Conservation (phyloP, 1,140 invertebrate species). For the Drosophila navojoa region DNA sequence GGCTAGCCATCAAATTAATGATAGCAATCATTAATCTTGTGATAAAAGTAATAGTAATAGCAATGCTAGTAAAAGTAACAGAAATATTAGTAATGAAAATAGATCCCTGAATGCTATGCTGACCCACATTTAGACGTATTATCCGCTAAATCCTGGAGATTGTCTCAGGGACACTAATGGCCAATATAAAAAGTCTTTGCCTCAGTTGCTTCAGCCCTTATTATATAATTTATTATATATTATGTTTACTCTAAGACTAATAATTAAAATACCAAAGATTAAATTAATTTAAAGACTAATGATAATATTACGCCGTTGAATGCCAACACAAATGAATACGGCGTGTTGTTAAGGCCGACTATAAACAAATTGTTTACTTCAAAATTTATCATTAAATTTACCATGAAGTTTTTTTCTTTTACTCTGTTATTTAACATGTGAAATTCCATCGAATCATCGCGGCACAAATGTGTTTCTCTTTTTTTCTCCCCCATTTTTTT, state of each 20-base stretch:
- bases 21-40: neutral
- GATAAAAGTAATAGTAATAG: neutral
- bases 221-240: too few species aligned
- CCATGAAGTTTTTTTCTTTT: slow-evolving; percentile 11
- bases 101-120: too few species aligned
- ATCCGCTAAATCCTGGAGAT: too few species aligned
- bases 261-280: neutral
- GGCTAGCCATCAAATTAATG: slow-evolving; percentile 7
- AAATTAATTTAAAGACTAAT: neutral
- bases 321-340: slow-evolving; percentile 15
- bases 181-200: too few species aligned
- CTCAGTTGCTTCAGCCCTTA: too few species aligned
- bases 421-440: neutral
- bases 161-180: too few species aligned
- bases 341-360: slow-evolving; percentile 5
- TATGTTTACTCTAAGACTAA: neutral
- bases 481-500: slow-evolving; percentile 1
- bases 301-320: slow-evolving; percentile 8
- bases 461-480: slow-evolving; percentile 21
- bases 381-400: slow-evolving; percentile 14
- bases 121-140: too few species aligned
- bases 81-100: too few species aligned
- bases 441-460: slow-evolving; percentile 46
- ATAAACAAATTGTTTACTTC: slow-evolving; percentile 5
- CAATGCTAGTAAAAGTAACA: too few species aligned